These are phyloP conservation scores for Parus major DNA, from an alignment of 2,113 vertebrate species.

Conservation along the genomic window DNA sequence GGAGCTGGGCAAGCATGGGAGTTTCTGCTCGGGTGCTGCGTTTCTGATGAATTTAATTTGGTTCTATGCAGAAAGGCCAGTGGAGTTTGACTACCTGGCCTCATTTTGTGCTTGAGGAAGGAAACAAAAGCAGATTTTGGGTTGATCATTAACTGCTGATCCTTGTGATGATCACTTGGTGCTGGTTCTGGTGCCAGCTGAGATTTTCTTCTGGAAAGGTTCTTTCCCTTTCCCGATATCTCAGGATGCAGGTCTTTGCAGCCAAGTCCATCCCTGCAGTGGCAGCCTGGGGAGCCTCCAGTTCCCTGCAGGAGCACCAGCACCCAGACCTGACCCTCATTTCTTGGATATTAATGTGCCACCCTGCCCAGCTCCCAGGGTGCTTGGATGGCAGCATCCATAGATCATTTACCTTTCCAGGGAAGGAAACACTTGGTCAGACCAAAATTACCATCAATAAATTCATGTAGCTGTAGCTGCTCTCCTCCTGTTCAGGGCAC, in stretches of 20 bases:
- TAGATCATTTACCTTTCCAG: neutral
- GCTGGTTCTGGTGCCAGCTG: accelerated
- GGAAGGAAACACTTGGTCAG: neutral
- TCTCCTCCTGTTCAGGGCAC: neutral
- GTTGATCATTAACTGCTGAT: neutral
- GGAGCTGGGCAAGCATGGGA: accelerated
- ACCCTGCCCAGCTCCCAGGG: neutral
- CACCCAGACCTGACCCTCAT: accelerated
- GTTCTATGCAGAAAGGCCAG: neutral
- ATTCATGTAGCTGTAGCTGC: neutral
- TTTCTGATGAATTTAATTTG: accelerated
- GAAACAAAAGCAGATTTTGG: neutral
- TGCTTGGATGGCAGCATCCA: accelerated
- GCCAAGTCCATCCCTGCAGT: neutral
- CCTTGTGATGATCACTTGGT: accelerated
- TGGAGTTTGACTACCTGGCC: neutral
- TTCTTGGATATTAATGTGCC: neutral
- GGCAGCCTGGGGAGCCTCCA: neutral
- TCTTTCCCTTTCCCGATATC: neutral
- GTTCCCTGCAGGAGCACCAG: neutral
- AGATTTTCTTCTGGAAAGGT: neutral
- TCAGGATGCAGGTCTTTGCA: neutral
- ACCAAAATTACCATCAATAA: neutral
- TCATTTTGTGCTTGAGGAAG: neutral
- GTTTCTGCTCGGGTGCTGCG: neutral